Conservation (phyloP, 2,888 invertebrate species). For the Ormyrus thymus region DNA sequence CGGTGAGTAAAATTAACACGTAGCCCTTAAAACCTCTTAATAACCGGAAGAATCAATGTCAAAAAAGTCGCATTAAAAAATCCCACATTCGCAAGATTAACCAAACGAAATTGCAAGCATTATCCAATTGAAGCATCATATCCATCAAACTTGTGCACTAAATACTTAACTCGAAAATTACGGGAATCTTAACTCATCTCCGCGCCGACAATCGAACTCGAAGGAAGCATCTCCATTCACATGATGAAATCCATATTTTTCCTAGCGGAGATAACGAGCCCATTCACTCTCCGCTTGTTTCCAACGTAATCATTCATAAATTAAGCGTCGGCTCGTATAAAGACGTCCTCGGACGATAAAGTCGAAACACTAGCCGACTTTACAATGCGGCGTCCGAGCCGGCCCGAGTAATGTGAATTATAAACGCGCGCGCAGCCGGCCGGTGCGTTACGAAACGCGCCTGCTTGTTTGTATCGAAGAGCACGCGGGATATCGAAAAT, state of each 20-base stretch:
- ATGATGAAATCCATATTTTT: constrained; percentile 31
- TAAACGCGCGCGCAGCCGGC: constrained; percentile 15
- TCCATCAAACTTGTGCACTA: no score
- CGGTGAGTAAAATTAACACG: neutral
- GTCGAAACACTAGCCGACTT: constrained; percentile 44
- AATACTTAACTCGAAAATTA: neutral
- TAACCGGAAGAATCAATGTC: no score
- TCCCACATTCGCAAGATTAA: neutral
- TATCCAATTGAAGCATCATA: neutral
- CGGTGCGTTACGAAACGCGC: no score
- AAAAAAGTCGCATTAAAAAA: neutral
- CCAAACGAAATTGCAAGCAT: neutral
- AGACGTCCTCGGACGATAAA: constrained; percentile 51
- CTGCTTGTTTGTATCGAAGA: neutral
- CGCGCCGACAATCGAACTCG: neutral
- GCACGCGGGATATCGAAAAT: constrained; percentile 26
- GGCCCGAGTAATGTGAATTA: constrained; percentile 38
- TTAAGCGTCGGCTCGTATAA: constrained; percentile 38
- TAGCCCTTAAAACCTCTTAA: no score
- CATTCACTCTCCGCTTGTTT: constrained; percentile 25
- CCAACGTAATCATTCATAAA: constrained; percentile 49
- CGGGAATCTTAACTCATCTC: neutral
- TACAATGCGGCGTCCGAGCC: constrained; percentile 8
- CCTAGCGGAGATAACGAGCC: constrained; percentile 29
- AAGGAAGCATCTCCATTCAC: constrained; percentile 3